These are phyloP conservation scores for Scaptomyza pallida DNA, from an alignment of 1,140 invertebrate genomes.

Conservation along the genomic window DNA sequence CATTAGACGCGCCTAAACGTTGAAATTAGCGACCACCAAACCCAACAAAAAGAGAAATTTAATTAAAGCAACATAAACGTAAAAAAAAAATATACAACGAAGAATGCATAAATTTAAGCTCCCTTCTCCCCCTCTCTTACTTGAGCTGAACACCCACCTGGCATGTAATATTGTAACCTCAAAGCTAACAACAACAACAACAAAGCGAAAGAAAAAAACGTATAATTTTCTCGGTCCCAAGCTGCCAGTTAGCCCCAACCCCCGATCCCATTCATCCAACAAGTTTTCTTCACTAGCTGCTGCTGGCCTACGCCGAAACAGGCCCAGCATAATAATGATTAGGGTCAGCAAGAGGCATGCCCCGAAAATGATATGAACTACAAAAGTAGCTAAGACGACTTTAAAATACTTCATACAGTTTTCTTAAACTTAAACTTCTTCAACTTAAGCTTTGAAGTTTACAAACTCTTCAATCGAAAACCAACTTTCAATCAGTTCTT, in stretches of 20 bases:
- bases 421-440: too few relatives aligned
- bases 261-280: neutral
- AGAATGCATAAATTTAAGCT: slow-evolving; percentile 74
- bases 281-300: slow-evolving; percentile 42
- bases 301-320: too few relatives aligned
- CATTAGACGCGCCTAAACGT: slow-evolving; percentile 76
- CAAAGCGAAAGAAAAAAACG: slow-evolving; percentile 38
- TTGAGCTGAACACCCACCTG: slow-evolving; percentile 46
- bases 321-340: slow-evolving; percentile 75
- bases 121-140: slow-evolving; percentile 23
- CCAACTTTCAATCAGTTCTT: too few relatives aligned
- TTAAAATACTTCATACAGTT: slow-evolving; percentile 18
- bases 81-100: slow-evolving; percentile 35
- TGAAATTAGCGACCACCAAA: slow-evolving; percentile 68
- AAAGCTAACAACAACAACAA: slow-evolving; percentile 6
- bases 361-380: slow-evolving; percentile 25
- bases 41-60: slow-evolving; percentile 70
- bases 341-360: slow-evolving; percentile 63
- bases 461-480: too few relatives aligned
- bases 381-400: slow-evolving; percentile 10
- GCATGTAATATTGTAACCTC: slow-evolving; percentile 64
- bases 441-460: neutral
- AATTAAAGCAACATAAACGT: slow-evolving; percentile 71
- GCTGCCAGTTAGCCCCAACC: slow-evolving; percentile 43
- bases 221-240: slow-evolving; percentile 76